These are phyloP conservation scores for Scytalopus superciliaris DNA, from an alignment of 2,113 vertebrate genomes.

Conservation along the genomic window DNA sequence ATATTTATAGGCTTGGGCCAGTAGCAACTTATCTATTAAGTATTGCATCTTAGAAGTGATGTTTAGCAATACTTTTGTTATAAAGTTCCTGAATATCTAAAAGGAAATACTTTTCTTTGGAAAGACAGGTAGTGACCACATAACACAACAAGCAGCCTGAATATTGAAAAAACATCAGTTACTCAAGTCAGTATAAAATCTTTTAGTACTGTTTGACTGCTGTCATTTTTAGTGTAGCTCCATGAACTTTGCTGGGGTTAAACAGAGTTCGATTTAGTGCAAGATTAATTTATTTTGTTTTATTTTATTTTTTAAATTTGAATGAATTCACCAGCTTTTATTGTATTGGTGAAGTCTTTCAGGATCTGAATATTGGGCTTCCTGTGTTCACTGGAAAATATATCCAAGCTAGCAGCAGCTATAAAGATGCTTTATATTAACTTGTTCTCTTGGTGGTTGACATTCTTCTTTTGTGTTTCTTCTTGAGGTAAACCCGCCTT, in stretches of 20 bases:
- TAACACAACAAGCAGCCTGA: neutral
- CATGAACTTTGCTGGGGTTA: neutral
- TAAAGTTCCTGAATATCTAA: neutral
- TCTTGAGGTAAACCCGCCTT: conserved; percentile 92
- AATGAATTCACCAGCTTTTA: neutral
- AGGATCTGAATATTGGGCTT: neutral
- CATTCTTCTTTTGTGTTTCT: neutral
- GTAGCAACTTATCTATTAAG: neutral
- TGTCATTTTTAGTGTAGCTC: neutral
- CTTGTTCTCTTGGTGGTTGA: neutral
- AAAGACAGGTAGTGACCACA: neutral
- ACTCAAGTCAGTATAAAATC: neutral
- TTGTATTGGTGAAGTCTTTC: neutral
- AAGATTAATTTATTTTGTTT: neutral
- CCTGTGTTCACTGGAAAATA: neutral
- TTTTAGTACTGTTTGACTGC: neutral
- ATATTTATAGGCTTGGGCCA: neutral
- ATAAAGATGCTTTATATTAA: neutral
- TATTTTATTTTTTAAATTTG: neutral
- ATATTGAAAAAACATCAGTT: neutral
- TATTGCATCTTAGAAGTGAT: neutral
- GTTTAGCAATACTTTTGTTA: neutral
- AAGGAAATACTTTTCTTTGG: neutral
- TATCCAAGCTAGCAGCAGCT: neutral
- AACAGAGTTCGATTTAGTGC: neutral